Conservation (phyloP, 2,113 vertebrate species). For the Hemichromis elongatus region DNA sequence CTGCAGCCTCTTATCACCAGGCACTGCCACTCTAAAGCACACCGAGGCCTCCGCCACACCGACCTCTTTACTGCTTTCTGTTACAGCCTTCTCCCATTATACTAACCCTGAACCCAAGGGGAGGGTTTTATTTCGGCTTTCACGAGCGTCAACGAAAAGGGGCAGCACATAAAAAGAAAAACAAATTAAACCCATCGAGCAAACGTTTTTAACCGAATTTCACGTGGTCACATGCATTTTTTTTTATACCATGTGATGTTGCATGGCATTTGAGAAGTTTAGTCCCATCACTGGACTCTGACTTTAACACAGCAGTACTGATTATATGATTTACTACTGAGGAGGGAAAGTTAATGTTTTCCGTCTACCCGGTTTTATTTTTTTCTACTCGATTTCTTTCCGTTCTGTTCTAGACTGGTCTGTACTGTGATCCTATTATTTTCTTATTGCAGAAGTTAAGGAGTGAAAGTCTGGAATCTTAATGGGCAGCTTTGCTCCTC, state of each 20-base stretch:
- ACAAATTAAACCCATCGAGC: constrained; percentile 23
- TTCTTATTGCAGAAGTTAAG: constrained; percentile 50
- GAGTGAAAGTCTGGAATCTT: constrained; percentile 63
- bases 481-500: constrained; percentile 66
- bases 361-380: background rate
- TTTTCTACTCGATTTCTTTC: background rate
- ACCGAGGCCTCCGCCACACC: constrained; percentile 38
- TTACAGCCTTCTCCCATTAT: constrained; percentile 32
- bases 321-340: background rate
- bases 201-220: background rate
- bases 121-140: constrained; percentile 30
- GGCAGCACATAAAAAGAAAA: background rate
- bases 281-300: background rate
- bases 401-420: background rate
- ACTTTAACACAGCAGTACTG: background rate
- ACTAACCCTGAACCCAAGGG: constrained; percentile 14
- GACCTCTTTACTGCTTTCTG: constrained; percentile 37
- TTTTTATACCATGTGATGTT: background rate
- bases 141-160: constrained; percentile 9
- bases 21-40: constrained; percentile 62
- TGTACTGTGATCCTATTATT: constrained; percentile 20
- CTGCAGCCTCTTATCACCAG: constrained; percentile 71
- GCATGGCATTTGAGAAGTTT: background rate
- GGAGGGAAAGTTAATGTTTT: background rate
- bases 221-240: background rate